phyloP scores from a whole-genome alignment of 2,797 vertebrate genomes.

The Falco cherrug region DNA sequence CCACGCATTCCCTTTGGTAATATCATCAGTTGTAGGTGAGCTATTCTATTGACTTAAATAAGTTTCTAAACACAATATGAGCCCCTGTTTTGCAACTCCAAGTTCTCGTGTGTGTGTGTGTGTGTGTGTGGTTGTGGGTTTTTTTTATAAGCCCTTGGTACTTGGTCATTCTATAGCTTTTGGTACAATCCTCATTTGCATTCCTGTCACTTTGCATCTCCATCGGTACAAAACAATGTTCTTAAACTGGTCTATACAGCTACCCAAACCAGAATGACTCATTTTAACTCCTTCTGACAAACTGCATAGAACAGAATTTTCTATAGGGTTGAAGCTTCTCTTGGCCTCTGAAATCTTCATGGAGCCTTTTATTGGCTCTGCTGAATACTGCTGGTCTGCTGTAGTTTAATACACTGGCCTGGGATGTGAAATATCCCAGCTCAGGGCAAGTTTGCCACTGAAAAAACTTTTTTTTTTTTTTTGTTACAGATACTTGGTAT shows the following conservation, averaged over 20 bases:
- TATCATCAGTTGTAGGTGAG: background rate
- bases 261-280: background rate
- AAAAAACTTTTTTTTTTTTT: background rate
- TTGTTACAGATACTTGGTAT: background rate
- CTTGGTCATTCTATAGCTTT: background rate
- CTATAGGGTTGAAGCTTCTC: background rate
- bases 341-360: background rate
- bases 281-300: background rate
- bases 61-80: background rate
- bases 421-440: background rate
- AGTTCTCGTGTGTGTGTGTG: background rate
- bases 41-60: background rate
- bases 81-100: background rate
- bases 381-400: background rate
- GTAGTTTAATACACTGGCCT: background rate
- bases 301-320: background rate
- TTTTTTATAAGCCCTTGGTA: background rate
- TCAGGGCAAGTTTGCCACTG: background rate
- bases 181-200: background rate
- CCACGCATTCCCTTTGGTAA: background rate
- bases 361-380: background rate
- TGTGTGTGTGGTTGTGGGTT: too few species aligned
- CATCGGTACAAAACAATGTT: background rate
- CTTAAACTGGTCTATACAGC: background rate
- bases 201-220: background rate